Conservation (phyloP, 1,140 invertebrate species). For the Venturia canescens region DNA sequence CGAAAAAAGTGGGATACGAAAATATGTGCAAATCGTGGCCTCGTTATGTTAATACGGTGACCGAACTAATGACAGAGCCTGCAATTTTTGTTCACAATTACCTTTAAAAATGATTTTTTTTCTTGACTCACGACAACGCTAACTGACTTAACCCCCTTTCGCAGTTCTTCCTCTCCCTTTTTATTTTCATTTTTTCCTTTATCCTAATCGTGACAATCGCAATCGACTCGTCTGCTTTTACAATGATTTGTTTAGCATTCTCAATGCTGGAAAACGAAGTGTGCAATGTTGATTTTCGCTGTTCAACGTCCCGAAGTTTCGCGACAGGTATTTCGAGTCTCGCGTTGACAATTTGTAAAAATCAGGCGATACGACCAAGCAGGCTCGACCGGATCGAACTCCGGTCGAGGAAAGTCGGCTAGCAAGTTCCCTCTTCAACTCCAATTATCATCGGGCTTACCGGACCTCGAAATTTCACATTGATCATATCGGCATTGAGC, state of each 20-base stretch:
- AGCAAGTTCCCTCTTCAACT: slow-evolving; percentile 46
- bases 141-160: background rate
- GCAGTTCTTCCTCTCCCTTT: too few species aligned
- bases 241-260: background rate
- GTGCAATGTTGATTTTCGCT: background rate
- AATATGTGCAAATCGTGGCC: background rate
- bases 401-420: slow-evolving; percentile 54
- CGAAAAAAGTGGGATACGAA: background rate
- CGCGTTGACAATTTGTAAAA: background rate
- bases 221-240: background rate
- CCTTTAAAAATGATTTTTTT: background rate
- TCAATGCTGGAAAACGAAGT: background rate
- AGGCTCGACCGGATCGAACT: slow-evolving; percentile 9
- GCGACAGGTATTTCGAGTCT: slow-evolving; percentile 39
- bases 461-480: background rate
- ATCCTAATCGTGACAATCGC: background rate
- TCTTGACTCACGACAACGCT: background rate
- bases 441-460: slow-evolving; percentile 53
- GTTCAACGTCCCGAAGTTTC: background rate
- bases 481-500: too few species aligned
- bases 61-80: background rate
- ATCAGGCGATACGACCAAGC: background rate
- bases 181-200: too few species aligned
- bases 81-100: slow-evolving; percentile 1
- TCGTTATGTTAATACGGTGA: background rate